These are phyloP conservation scores for Cephalotes varians DNA, from an alignment of 2,888 invertebrate species.

Conservation along the genomic window DNA sequence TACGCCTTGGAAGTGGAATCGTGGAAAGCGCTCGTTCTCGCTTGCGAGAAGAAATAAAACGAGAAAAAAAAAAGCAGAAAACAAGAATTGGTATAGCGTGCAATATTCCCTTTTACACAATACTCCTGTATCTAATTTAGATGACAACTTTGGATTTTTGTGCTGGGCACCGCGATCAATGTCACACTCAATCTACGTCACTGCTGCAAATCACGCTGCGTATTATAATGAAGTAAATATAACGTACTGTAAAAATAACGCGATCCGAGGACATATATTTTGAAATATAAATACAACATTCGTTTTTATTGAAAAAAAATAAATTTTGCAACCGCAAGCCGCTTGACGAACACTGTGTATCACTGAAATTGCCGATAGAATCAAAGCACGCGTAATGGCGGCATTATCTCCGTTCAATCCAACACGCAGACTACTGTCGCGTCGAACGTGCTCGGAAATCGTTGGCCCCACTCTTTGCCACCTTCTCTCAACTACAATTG, in stretches of 20 bases:
- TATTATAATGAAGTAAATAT: conserved; percentile 59
- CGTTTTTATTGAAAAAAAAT: conserved; percentile 11
- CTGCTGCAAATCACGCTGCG: conserved; percentile 49
- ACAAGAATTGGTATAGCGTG: not conserved
- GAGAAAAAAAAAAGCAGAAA: not conserved
- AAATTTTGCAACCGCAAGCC: not conserved
- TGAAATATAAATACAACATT: too few species aligned
- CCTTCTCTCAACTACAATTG: conserved; percentile 36
- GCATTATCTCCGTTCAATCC: conserved; percentile 62
- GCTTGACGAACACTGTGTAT: conserved; percentile 24
- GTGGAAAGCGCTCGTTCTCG: not conserved
- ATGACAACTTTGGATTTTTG: not conserved
- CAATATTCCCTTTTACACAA: not conserved
- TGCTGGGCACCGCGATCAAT: conserved; percentile 1
- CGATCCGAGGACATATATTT: conserved; percentile 14
- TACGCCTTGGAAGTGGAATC: conserved; percentile 47
- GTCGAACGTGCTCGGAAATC: conserved; percentile 58
- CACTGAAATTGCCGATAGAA: conserved; percentile 26
- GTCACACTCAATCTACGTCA: conserved; percentile 56
- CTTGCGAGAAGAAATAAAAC: not conserved
- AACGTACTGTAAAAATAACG: conserved; percentile 15
- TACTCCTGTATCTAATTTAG: not conserved
- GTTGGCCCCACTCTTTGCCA: conserved; percentile 64
- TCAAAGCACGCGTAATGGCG: conserved; percentile 16
- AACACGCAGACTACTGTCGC: conserved; percentile 50